Percentiles rank a stretch among this genome's conserved stretches.
These are phyloP conservation scores for Tenthredo livida DNA, from an alignment of 2,888 invertebrate species.

Conservation along the genomic window DNA sequence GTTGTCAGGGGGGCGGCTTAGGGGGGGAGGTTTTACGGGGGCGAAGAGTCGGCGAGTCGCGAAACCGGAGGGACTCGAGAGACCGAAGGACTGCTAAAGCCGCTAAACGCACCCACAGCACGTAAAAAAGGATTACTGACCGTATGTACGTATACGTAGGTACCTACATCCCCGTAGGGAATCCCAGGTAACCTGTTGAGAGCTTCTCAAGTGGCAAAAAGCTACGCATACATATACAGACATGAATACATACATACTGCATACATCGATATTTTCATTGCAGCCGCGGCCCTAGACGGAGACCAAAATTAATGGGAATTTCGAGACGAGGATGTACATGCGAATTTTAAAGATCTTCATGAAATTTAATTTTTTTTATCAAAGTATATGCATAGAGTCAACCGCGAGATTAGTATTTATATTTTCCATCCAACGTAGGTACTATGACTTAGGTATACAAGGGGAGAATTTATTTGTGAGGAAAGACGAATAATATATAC, in stretches of 20 bases:
- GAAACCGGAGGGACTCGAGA: constrained; percentile 19
- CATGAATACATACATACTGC: background rate
- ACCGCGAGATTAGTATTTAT: background rate
- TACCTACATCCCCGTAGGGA: background rate
- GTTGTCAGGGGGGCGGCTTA: constrained; percentile 15
- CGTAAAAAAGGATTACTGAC: constrained; percentile 55
- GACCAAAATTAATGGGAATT: constrained; percentile 9
- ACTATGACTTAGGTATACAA: too few species aligned
- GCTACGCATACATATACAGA: background rate
- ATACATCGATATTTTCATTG: background rate
- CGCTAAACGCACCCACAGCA: constrained; percentile 51
- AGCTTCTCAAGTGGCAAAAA: constrained; percentile 65
- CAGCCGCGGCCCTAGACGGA: background rate
- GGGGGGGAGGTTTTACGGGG: background rate
- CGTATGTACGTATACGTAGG: constrained; percentile 49
- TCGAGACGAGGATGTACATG: background rate
- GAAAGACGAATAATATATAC: constrained; percentile 37
- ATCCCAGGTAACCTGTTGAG: constrained; percentile 70
- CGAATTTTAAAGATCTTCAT: too few species aligned
- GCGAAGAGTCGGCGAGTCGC: constrained; percentile 34
- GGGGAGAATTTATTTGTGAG: background rate
- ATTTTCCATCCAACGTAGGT: background rate
- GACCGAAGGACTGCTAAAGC: constrained; percentile 36
- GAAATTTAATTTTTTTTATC: too few species aligned
- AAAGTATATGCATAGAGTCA: too few species aligned